A percentile compares a stretch with the other conserved stretches of the same genome.
Conservation (phyloP, 2,797 vertebrate species). For the Hippocampus kuda region DNA sequence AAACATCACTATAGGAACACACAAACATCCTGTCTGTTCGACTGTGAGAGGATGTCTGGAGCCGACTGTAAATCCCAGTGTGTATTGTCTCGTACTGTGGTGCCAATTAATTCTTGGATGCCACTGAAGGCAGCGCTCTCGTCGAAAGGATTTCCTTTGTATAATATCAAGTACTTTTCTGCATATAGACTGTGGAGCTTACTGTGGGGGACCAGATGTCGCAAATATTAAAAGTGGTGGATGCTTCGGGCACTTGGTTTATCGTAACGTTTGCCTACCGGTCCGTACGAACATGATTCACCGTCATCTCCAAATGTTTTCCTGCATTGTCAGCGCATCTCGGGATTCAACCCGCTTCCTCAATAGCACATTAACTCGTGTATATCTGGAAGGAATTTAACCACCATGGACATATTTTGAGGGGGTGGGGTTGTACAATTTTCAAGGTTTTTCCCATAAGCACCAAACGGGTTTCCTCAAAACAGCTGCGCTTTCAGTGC, state of each 20-base stretch:
- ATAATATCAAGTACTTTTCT: conserved; percentile 62
- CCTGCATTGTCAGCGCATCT: conserved; percentile 1
- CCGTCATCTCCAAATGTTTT: conserved; percentile 19
- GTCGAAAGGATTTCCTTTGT: conserved; percentile 71
- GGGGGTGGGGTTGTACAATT: neutral
- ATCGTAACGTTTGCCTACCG: conserved; percentile 6
- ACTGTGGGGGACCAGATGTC: conserved; percentile 14
- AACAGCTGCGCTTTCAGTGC: neutral
- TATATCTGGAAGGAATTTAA: conserved; percentile 1
- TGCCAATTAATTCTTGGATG: conserved; percentile 56
- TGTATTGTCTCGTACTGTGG: conserved; percentile 35
- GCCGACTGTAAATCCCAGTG: conserved; percentile 24
- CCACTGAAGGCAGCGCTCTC: conserved; percentile 27
- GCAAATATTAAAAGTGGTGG: conserved; percentile 32
- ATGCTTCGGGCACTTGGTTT: conserved; percentile 20
- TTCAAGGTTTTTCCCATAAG: neutral
- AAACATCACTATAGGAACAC: conserved; percentile 24
- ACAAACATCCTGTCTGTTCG: conserved; percentile 55
- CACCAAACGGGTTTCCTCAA: neutral
- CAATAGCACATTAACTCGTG: conserved; percentile 1
- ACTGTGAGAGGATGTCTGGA: conserved; percentile 22
- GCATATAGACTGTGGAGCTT: conserved; percentile 40
- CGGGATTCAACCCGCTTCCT: neutral
- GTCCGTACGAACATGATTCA: conserved; percentile 26
- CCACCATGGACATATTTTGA: neutral